phyloP scores from a whole-genome alignment of 37 sponge, comb jelly and placozoan genomes.

The Aplysina aerophoba region DNA sequence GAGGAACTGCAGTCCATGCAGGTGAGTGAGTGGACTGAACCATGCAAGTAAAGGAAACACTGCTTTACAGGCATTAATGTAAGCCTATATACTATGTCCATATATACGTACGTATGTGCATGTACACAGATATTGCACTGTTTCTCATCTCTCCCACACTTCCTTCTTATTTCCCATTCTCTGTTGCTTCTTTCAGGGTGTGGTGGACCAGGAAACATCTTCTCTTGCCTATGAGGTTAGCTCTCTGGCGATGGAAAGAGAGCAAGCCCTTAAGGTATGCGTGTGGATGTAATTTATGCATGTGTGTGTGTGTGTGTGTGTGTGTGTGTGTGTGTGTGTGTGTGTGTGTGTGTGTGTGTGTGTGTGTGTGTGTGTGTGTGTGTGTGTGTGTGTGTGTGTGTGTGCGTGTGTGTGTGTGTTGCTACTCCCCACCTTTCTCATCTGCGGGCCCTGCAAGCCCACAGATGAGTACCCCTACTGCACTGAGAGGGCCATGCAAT shows the following conservation, averaged over 20 bases:
- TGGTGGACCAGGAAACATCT: slow-evolving; percentile 48
- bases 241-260: slow-evolving; percentile 55
- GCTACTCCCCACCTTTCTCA: too few relatives aligned
- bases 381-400: slow-evolving; percentile 16
- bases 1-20: slow-evolving; percentile 48
- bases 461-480: too few relatives aligned
- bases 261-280: slow-evolving; percentile 61
- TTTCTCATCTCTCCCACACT: too few relatives aligned
- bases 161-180: too few relatives aligned
- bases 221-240: slow-evolving; percentile 69
- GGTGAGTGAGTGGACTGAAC: neutral
- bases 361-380: neutral
- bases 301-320: slow-evolving; percentile 26
- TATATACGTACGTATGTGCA: too few relatives aligned
- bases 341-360: slow-evolving; percentile 18
- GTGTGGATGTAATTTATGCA: neutral
- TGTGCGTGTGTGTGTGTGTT: too few relatives aligned
- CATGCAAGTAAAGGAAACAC: too few relatives aligned
- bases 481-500: too few relatives aligned
- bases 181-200: neutral
- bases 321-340: slow-evolving; percentile 29
- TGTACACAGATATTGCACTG: too few relatives aligned
- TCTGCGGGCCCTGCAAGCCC: too few relatives aligned
- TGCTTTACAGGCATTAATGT: too few relatives aligned
- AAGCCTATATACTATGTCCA: too few relatives aligned